Conservation (phyloP, 2,888 invertebrate species). For the Dendrolimus pini region DNA sequence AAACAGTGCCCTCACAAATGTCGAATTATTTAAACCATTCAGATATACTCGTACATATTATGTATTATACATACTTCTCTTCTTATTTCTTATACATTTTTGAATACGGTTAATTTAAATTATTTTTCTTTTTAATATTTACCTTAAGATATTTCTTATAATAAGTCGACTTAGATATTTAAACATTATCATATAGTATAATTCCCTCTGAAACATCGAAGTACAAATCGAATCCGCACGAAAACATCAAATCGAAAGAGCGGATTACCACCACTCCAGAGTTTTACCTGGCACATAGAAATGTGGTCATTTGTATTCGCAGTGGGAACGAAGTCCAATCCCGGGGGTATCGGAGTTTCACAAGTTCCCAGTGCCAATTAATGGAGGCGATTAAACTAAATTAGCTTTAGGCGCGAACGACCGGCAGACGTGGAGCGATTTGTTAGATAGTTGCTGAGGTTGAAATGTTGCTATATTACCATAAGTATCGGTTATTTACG, state of each 20-base stretch:
- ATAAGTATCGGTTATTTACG: neutral
- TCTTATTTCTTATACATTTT: too few species aligned
- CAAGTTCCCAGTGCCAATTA: conserved; percentile 62
- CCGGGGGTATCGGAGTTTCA: conserved; percentile 48
- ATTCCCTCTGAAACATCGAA: too few species aligned
- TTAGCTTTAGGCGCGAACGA: conserved; percentile 59
- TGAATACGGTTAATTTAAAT: too few species aligned
- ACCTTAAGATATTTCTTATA: too few species aligned
- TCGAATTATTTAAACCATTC: too few species aligned
- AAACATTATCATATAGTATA: too few species aligned
- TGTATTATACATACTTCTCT: too few species aligned
- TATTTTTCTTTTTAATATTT: too few species aligned
- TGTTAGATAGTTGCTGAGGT: neutral
- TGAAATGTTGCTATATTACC: conserved; percentile 2
- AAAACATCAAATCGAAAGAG: conserved; percentile 1
- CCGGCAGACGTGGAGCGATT: conserved; percentile 5
- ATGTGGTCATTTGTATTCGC: conserved; percentile 11
- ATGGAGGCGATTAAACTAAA: conserved; percentile 64
- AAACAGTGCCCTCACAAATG: too few species aligned
- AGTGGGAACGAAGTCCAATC: conserved; percentile 11
- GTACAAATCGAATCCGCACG: too few species aligned
- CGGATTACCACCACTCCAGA: conserved; percentile 1
- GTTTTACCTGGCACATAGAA: conserved; percentile 4
- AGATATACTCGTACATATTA: too few species aligned
- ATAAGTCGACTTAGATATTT: too few species aligned